Evolutionary conservation across 2,113 vertebrate genomes (phyloP), one percentile per base, ranked within the genome.

Genomic region (Brachyistius frenatus): DNA sequence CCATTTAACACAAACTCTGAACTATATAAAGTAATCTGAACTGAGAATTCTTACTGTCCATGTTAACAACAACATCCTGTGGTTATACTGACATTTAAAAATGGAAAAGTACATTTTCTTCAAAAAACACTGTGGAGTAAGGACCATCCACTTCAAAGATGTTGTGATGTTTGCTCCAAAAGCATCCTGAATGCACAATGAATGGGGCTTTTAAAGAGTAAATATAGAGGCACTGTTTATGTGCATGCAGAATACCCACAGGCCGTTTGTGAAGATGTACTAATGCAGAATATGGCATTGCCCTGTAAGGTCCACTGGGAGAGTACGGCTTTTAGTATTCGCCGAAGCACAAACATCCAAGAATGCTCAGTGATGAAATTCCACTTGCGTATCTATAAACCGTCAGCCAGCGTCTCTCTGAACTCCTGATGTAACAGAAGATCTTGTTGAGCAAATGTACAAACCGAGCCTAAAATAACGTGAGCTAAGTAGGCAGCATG

Each of bases 161-260:
- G 71, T 35, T 53, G 35, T 8, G 30, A 56, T 52, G 15, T 39
- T 11, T 63, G 7, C 13, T 73, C 71, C 73, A 16, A 69, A 58
- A 83, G 78, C 66, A 65, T 77, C 66, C 70, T 11, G 78, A 58
- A 86, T 86, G 47, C 58, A 78, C 72, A 82, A 65, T 31, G 39
- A 80, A 52, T 37, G 30, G 33, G 39, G 88, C 89, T 91, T 93
- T 93, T 91, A 91, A 87, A 85, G 79, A 74, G 82, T 92, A 93
- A 93, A 93, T 92, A 90, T 89, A 93, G 90, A 88, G 74, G 61
- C 81, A 57, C 2, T 9, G 73, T 71, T 76, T 78, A 69, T 83
- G 78, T 84, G 77, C 63, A 79, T 64, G 74, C 41, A 30, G 76
- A 83, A 82, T 47, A 78, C 57, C 81, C 53, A 7, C 55, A 44